Evolutionary conservation across 2,888 invertebrate species (phyloP), one percentile per base, ranked within the genome.

Genomic region (Barypeithes pellucidus): DNA sequence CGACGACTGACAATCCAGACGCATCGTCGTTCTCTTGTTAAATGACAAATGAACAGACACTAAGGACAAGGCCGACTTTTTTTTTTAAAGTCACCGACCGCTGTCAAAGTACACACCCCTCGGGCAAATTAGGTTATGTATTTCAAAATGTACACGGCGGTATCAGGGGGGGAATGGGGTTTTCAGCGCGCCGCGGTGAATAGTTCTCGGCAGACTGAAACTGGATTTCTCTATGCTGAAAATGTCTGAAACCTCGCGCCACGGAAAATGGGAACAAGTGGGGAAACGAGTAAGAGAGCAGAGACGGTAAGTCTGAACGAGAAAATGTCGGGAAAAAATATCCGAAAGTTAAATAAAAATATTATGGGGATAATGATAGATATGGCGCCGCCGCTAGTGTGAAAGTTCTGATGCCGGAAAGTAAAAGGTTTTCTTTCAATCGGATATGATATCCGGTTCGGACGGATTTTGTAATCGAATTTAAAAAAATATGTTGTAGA

Each of bases 71-170:
- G 50, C 50, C 22, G n/a, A 22, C 50, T 50, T 12, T 22, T 24
- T 50, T 52, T 22, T 47, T 50, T 50, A 50, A 52, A 14, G n/a
- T 50, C 22, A 9, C 0, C 50, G 9, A 20, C 24, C 24, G 24
- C 52, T 29, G 52, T 47, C 52, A 29, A 8, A 0, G 43, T 16
- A 67, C 67, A 67, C 67, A 67, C 67, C 67, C 57, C 54, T 57
- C 16, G 29, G 45, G 45, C 24, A 57, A 67, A 67, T 24, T 67
- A 50, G 67, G 67, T 67, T 67, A 66, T 24, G 65, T 52, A 1
- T n/a, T 52, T n/a, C 29, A 8, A n/a, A 29, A 14, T 9, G 9
- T 22, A n/a, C 50, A 50, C 7, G 20, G 43, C 67, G 66, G 39
- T 57, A 29, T 43, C n/a, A 4, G 43, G 11, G 43, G 50, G 61